A percentile compares a stretch with the other conserved stretches of the same genome.
phyloP scores from a whole-genome alignment of 2,888 invertebrate species.

The Crossocerus cetratus region DNA sequence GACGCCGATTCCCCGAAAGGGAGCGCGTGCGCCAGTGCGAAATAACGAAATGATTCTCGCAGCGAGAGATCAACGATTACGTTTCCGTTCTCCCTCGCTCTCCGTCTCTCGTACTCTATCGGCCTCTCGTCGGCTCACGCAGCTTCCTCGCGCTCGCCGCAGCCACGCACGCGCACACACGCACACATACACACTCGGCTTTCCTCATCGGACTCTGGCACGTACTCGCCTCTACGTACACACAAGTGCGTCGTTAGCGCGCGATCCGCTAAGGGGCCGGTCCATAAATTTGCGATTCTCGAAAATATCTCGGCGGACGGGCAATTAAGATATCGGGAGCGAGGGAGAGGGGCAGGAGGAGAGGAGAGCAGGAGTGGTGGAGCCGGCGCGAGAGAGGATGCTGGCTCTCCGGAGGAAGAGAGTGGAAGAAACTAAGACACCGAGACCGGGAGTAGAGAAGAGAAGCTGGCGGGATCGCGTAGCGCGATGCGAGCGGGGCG shows the following conservation, averaged over 20 bases:
- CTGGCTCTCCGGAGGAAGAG: conserved; percentile 8
- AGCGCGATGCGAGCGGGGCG: conserved; percentile 2
- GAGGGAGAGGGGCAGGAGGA: conserved; percentile 34
- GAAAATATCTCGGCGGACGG: conserved; percentile 65
- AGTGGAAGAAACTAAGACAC: conserved; percentile 58
- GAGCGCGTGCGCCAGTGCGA: conserved; percentile 48
- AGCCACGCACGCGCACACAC: too few relatives aligned
- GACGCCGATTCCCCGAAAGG: conserved; percentile 49
- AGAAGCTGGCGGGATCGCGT: not conserved
- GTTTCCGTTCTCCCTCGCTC: conserved; percentile 38
- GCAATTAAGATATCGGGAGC: conserved; percentile 69
- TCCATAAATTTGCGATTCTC: conserved; percentile 69
- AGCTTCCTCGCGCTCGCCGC: conserved; percentile 23
- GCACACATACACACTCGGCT: conserved; percentile 9
- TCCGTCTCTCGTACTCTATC: not conserved
- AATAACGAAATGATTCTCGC: conserved; percentile 63
- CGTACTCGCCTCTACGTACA: conserved; percentile 43
- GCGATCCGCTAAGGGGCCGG: conserved; percentile 63
- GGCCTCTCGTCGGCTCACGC: conserved; percentile 14
- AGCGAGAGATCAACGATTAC: conserved; percentile 63
- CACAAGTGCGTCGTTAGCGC: conserved; percentile 61
- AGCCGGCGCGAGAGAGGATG: conserved; percentile 5
- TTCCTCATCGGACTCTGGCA: conserved; percentile 8
- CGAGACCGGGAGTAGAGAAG: conserved; percentile 47
- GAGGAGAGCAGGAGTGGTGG: conserved; percentile 13